Percentiles rank a stretch among this genome's conserved stretches.
Conservation (phyloP, 2,113 vertebrate species). For the Nothocercus nigrocapillus region DNA sequence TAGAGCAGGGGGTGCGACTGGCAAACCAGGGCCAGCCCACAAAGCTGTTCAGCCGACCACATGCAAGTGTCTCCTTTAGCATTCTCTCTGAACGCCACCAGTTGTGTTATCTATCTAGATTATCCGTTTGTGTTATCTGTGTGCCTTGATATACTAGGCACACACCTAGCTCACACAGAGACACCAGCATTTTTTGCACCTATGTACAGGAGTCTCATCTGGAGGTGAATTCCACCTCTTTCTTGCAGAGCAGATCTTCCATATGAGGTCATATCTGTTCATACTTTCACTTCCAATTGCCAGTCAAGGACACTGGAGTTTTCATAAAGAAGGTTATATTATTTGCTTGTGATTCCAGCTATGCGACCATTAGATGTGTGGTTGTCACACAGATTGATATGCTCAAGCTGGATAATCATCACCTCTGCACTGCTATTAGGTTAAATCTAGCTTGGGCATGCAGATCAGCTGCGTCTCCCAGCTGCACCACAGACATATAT, state of each 20-base stretch:
- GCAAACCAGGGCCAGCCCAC: not conserved
- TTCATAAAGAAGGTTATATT: not conserved
- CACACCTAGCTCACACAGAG: not conserved
- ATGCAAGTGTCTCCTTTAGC: not conserved
- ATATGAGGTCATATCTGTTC: not conserved
- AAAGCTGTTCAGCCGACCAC: not conserved
- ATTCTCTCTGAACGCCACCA: not conserved
- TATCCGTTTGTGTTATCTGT: not conserved
- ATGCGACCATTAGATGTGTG: fast-evolving
- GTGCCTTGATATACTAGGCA: not conserved
- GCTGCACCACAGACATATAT: not conserved
- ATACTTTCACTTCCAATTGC: not conserved
- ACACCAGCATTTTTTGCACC: not conserved
- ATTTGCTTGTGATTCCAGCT: not conserved
- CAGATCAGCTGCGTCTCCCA: not conserved
- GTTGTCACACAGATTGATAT: not conserved
- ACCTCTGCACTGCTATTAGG: not conserved
- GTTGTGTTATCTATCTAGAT: not conserved
- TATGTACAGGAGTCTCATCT: not conserved
- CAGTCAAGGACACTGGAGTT: not conserved
- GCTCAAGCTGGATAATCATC: not conserved
- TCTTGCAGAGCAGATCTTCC: not conserved
- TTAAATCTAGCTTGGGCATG: not conserved
- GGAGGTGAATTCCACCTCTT: not conserved
- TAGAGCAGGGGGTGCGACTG: not conserved